Base-by-base conservation (phyloP, 2,888 invertebrate species). In the Pachymerium ferrugineum region DNA sequence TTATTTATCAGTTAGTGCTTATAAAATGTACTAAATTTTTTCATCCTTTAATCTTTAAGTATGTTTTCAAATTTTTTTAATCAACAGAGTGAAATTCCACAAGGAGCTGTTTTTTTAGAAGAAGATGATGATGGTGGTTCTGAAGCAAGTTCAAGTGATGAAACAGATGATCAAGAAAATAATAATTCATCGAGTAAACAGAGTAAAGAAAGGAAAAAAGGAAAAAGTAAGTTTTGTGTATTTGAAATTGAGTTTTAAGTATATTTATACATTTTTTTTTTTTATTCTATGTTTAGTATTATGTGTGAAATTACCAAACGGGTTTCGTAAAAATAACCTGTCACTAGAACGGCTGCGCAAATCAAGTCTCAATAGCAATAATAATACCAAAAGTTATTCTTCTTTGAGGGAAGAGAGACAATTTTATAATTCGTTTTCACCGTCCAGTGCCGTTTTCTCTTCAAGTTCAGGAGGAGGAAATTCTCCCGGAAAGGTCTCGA, bases 31-130 rank as follows among this genome's bases (percentile, higher is more conserved):
- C 5, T n/a, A 25, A 62, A 22, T 62, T 3, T 25, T n/a, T n/a
- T n/a, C n/a, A n/a, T n/a, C n/a, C n/a, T n/a, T n/a, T n/a, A n/a
- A n/a, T n/a, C n/a, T n/a, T 42, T 73, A 10, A 10, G n/a, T n/a
- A n/a, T n/a, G n/a, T n/a, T n/a, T n/a, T n/a, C n/a, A n/a, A n/a
- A n/a, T n/a, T 28, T 62, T 74, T 70, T n/a, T 73, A 14, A 14
- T 62, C 16, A 14, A 14, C 14, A 78, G 78, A 76, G 75, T 30
- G 76, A 78, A 73, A 78, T 78, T 29, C 78, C 78, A 42, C 77
- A 77, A 29, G 76, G 77, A 47, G 77, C 77, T 28, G 72, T 76
- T 33, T 75, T 73, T 68, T 74, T 77, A 73, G 78, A 78, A 75
- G 74, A 75, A 68, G 75, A 75, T 28, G 75, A 74, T 70, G 75